Base-by-base conservation (phyloP, 2,888 invertebrate genomes). In the Archips crataeganus region DNA sequence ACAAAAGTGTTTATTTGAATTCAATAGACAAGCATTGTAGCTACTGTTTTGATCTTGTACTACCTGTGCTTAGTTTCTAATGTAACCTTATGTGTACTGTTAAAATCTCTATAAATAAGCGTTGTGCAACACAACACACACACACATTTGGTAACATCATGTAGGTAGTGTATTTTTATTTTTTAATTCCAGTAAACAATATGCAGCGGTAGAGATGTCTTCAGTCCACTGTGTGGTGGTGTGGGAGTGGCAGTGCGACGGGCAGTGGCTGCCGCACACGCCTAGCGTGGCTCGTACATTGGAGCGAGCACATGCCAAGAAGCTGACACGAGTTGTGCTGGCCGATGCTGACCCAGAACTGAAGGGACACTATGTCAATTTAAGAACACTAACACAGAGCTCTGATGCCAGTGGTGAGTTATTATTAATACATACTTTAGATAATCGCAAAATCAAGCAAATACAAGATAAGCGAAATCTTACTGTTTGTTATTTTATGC, bases 261-360 rank as follows among this genome's bases (percentile, higher is more conserved):
- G 96, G 64, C 95, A 95, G 82, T 98, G 98, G 98, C 94, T 98
- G 86, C 98, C 98, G 0, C 98, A 98, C 89, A 97, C 97, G 68
- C 98, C 98, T 0, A 97, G 97, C 5, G 98, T 98, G 5, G 97
- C 97, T 0, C 97, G 98, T 84, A 97, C 98, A 76, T 91, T 98
- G 78, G 98, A 98, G 88, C 95, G 98, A 68, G 98, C 98, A 0
- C 96, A 97, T 84, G 97, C 95, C 76, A 98, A 98, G 92, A 97
- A 97, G 84, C 91, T 98, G 42, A 98, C 98, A 0, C 93, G 97
- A 68, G 98, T 98, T 6, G 96, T 98, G 81, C 93, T 98, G n/a
- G 97, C 97, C 68, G 98, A 98, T 91, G 98, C 98, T 1, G 98
- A 98, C 87, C 98, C 98, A 0, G 95, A 95, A 75, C 91, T 98